phyloP scores from a whole-genome alignment of 2,797 vertebrate species.

The Coilia nasus region DNA sequence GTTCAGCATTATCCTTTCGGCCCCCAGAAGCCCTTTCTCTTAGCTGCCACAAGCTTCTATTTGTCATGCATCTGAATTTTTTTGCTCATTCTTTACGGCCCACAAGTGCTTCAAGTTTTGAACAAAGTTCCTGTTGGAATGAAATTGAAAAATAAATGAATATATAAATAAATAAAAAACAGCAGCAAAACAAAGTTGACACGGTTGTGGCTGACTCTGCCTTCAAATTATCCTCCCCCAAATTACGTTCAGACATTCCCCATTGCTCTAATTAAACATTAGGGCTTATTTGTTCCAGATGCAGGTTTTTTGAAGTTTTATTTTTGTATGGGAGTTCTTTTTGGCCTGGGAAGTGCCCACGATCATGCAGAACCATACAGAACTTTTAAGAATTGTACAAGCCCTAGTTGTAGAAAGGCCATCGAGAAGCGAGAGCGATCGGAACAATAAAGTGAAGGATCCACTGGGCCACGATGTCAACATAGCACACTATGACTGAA shows the following conservation, averaged over 20 bases:
- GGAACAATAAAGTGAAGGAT: neutral
- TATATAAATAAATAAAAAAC: slow-evolving; percentile 58
- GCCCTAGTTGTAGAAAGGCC: slow-evolving; percentile 43
- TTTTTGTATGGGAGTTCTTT: slow-evolving; percentile 64
- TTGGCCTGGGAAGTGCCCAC: slow-evolving; percentile 61
- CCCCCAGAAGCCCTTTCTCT: slow-evolving; percentile 32
- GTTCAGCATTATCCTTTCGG: slow-evolving; percentile 50
- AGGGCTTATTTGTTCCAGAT: slow-evolving; percentile 85
- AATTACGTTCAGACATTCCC: slow-evolving; percentile 77
- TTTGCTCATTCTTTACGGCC: slow-evolving; percentile 53
- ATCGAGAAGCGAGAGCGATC: neutral
- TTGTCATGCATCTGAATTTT: slow-evolving; percentile 48
- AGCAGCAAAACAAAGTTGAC: slow-evolving; percentile 75
- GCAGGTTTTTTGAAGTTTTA: slow-evolving; percentile 71
- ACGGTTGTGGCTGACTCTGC: slow-evolving; percentile 69
- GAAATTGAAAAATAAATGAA: slow-evolving; percentile 60
- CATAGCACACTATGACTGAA: neutral
- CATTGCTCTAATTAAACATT: slow-evolving; percentile 81
- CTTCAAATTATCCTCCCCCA: slow-evolving; percentile 80
- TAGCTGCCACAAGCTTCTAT: slow-evolving; percentile 42
- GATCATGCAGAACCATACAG: slow-evolving; percentile 25
- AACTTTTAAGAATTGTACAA: slow-evolving; percentile 45
- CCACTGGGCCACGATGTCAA: neutral
- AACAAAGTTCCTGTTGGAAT: slow-evolving; percentile 61
- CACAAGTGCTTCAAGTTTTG: slow-evolving; percentile 57